A percentile compares a stretch with the other conserved stretches of the same genome.
These are phyloP conservation scores for Sycophila texana DNA, from an alignment of 2,888 invertebrate genomes.

Conservation along the genomic window DNA sequence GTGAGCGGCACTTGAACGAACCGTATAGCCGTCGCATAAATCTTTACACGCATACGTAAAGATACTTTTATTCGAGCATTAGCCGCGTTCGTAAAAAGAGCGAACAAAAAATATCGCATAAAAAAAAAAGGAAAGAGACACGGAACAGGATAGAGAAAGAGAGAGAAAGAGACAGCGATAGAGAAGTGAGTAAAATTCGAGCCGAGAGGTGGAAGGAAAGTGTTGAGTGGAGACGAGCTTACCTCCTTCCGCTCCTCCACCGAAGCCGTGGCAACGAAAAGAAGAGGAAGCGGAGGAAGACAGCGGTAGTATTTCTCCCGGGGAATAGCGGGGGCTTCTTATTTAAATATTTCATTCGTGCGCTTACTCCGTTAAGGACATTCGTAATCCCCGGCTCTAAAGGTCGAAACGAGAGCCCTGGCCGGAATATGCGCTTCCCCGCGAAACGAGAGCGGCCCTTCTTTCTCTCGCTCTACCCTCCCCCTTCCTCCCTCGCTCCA, in stretches of 20 bases:
- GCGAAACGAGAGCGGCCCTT: background rate
- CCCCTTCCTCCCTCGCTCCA: no score
- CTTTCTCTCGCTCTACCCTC: background rate
- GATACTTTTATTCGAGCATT: constrained; percentile 37
- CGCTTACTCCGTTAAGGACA: constrained; percentile 62
- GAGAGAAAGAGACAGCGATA: background rate
- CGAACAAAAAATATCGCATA: background rate
- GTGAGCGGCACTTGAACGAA: background rate
- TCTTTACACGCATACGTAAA: constrained; percentile 15
- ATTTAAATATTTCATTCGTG: constrained; percentile 67
- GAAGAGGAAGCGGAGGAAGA: constrained; percentile 33
- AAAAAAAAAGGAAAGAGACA: constrained; percentile 12
- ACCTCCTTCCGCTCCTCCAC: constrained; percentile 5
- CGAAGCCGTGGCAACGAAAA: constrained; percentile 26
- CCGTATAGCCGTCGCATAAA: background rate
- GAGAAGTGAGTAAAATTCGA: constrained; percentile 33
- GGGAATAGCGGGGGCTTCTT: constrained; percentile 22
- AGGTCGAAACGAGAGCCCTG: constrained; percentile 44
- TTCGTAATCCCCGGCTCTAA: constrained; percentile 63
- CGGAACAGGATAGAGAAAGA: background rate
- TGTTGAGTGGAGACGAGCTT: constrained; percentile 41
- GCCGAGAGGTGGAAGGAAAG: constrained; percentile 25
- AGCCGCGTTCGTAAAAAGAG: constrained; percentile 22
- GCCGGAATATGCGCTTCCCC: constrained; percentile 36
- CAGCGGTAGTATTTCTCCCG: background rate